Conservation (phyloP, 2,888 invertebrate species). For the Corythucha ciliata region DNA sequence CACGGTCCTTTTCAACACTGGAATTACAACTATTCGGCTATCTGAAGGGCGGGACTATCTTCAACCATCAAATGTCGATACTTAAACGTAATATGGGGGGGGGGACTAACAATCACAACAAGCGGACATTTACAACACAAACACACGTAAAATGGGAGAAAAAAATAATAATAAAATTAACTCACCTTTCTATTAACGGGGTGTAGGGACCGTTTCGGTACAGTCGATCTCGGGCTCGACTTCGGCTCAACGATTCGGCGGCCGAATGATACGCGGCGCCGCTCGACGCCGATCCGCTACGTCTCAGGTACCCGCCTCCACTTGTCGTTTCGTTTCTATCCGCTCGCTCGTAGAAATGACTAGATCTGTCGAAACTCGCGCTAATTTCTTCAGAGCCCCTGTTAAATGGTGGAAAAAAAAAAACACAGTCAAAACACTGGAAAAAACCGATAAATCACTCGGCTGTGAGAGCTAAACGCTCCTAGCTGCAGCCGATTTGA, state of each 20-base stretch:
- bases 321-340: constrained; percentile 36
- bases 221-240: constrained; percentile 42
- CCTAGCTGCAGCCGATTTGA: too few relatives aligned
- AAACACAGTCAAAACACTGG: background rate
- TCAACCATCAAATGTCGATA: too few relatives aligned
- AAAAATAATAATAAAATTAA: background rate
- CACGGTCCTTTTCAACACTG: too few relatives aligned
- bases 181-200: constrained; percentile 40
- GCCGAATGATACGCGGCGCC: constrained; percentile 36
- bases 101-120: too few relatives aligned
- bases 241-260: constrained; percentile 38
- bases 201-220: constrained; percentile 45
- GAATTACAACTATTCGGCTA: too few relatives aligned
- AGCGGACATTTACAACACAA: too few relatives aligned
- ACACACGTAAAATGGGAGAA: too few relatives aligned
- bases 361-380: constrained; percentile 46
- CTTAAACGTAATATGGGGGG: too few relatives aligned
- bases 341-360: constrained; percentile 47
- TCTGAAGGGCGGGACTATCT: too few relatives aligned
- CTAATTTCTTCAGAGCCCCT: constrained; percentile 48
- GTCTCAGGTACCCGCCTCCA: constrained; percentile 38
- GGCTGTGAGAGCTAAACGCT: too few relatives aligned
- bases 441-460: too few relatives aligned
- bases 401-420: constrained; percentile 9
- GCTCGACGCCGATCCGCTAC: constrained; percentile 29